These are phyloP conservation scores for Pipistrellus pipistrellus DNA, from an alignment of 2,797 vertebrate species.

Conservation along the genomic window DNA sequence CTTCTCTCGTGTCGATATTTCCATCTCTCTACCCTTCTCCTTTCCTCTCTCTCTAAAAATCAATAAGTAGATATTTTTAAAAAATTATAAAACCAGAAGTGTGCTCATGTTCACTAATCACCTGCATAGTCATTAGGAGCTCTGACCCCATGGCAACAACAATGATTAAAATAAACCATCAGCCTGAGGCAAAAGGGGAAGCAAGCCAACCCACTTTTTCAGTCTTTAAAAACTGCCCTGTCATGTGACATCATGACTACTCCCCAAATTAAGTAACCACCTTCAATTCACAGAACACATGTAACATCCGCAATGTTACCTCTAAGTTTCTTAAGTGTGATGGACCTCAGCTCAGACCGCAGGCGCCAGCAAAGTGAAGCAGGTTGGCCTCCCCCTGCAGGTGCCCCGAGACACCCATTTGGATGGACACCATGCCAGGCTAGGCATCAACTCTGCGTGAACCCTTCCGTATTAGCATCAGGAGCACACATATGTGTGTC, in stretches of 20 bases:
- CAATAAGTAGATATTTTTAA: no score
- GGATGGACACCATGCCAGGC: accelerated
- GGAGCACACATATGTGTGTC: accelerated
- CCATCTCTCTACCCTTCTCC: no score
- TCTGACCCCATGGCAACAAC: background rate
- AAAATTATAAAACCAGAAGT: background rate
- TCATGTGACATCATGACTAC: background rate
- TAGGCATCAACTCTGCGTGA: background rate
- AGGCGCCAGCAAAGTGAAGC: no score
- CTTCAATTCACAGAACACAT: background rate
- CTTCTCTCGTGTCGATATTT: no score
- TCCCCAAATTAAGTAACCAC: background rate
- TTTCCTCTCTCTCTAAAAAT: no score
- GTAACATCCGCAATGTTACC: background rate
- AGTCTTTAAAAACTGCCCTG: background rate
- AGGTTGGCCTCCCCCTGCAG: accelerated
- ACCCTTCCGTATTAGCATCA: no score
- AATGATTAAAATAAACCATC: background rate
- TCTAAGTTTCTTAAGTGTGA: background rate
- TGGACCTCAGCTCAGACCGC: background rate
- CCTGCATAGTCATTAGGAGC: background rate
- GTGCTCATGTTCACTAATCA: background rate
- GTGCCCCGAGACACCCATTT: background rate
- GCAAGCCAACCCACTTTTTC: background rate
- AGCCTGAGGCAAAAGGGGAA: background rate